phyloP scores from a whole-genome alignment of 2,113 vertebrate species.

The Pedionomus torquatus region DNA sequence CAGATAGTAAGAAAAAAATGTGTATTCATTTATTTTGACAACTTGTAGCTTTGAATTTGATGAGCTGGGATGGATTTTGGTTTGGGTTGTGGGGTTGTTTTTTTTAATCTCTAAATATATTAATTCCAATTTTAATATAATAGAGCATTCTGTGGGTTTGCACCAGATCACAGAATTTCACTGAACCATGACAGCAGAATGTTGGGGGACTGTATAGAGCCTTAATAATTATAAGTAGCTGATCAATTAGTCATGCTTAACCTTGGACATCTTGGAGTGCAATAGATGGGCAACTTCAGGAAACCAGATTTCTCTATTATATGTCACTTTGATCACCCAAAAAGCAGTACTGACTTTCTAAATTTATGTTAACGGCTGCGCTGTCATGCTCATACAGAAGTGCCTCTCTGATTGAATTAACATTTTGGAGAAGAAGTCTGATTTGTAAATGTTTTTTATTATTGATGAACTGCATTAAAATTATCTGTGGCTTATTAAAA shows the following conservation, averaged over 20 bases:
- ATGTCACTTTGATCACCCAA: neutral
- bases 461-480: neutral
- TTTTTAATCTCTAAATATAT: neutral
- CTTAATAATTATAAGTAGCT: neutral
- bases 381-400: neutral
- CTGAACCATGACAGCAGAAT: neutral
- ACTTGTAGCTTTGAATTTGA: neutral
- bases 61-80: neutral
- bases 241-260: neutral
- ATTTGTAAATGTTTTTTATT: neutral
- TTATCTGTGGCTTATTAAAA: neutral
- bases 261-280: neutral
- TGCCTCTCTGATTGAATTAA: neutral
- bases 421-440: neutral
- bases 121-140: neutral
- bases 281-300: neutral
- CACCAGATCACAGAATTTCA: neutral
- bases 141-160: neutral
- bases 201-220: neutral
- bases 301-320: neutral
- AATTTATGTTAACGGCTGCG: neutral
- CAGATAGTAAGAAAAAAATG: neutral
- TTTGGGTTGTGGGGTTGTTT: rapidly evolving
- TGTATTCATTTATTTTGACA: neutral
- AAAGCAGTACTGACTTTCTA: neutral